phyloP scores from a whole-genome alignment of 2,888 invertebrate genomes.

The Caenorhabditis angaria region DNA sequence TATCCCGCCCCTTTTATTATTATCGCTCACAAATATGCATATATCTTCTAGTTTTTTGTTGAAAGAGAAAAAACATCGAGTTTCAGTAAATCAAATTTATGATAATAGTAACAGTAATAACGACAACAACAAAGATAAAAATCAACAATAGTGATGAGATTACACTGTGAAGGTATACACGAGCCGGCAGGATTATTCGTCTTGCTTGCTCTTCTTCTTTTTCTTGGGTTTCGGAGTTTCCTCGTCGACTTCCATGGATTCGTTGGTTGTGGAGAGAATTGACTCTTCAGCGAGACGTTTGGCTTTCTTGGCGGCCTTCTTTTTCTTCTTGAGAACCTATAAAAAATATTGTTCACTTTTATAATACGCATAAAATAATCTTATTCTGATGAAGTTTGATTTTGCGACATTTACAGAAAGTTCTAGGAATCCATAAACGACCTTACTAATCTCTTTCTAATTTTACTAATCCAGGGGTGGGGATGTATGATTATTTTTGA shows the following conservation, averaged over 20 bases:
- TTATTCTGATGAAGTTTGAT: too few species aligned
- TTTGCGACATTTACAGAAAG: too few species aligned
- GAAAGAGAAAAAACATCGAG: not conserved
- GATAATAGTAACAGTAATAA: slow-evolving; percentile 15
- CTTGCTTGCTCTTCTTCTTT: slow-evolving; percentile 59
- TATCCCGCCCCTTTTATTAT: not conserved
- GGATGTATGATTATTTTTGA: too few species aligned
- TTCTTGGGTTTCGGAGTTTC: slow-evolving; percentile 49
- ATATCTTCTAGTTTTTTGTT: not conserved
- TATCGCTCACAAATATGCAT: not conserved
- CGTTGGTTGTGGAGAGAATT: slow-evolving; percentile 17
- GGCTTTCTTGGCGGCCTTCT: slow-evolving; percentile 67
- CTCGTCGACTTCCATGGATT: slow-evolving; percentile 34
- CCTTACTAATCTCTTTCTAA: too few species aligned
- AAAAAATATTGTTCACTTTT: slow-evolving; percentile 12
- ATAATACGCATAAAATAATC: too few species aligned
- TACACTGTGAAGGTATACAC: slow-evolving; percentile 32
- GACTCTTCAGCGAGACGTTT: slow-evolving; percentile 47
- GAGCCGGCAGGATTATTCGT: slow-evolving; percentile 39
- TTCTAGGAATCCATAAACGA: too few species aligned
- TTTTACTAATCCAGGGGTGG: too few species aligned
- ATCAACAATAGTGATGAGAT: slow-evolving; percentile 31
- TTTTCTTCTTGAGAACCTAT: slow-evolving; percentile 64
- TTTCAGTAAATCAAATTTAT: slow-evolving; percentile 5
- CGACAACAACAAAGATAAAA: slow-evolving; percentile 41